phyloP scores from a whole-genome alignment of 2,113 vertebrate genomes.

The Piprites chloris region DNA sequence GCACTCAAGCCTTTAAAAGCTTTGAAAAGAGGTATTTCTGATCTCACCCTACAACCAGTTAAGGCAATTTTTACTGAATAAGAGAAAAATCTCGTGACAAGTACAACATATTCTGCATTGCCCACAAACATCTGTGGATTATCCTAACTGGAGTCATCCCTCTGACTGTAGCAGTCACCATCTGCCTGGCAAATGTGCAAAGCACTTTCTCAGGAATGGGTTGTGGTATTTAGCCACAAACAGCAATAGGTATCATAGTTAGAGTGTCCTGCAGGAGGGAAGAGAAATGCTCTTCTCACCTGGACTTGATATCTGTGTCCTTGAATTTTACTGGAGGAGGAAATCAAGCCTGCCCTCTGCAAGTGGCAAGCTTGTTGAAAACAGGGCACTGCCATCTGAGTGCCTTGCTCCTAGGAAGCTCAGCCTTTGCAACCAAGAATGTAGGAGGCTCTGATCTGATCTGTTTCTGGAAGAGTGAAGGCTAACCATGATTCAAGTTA shows the following conservation, averaged over 20 bases:
- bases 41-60: not conserved
- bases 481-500: not conserved
- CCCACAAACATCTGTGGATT: slow-evolving; percentile 4
- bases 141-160: not conserved
- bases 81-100: not conserved
- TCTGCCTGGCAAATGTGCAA: not conserved
- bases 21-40: not conserved
- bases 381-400: not conserved
- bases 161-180: not conserved
- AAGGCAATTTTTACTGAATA: not conserved
- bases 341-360: not conserved
- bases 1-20: not conserved
- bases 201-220: not conserved
- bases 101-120: not conserved
- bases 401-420: not conserved
- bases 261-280: not conserved
- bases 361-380: not conserved
- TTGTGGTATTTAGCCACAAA: not conserved
- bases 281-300: not conserved
- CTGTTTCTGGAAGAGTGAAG: not conserved
- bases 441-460: not conserved
- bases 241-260: not conserved
- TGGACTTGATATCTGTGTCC: not conserved
- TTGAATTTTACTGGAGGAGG: not conserved
- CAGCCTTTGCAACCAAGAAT: not conserved